Percentiles rank a stretch among this genome's conserved stretches.
phyloP scores from a whole-genome alignment of 2,888 invertebrate genomes.

The Dasypolia templi region DNA sequence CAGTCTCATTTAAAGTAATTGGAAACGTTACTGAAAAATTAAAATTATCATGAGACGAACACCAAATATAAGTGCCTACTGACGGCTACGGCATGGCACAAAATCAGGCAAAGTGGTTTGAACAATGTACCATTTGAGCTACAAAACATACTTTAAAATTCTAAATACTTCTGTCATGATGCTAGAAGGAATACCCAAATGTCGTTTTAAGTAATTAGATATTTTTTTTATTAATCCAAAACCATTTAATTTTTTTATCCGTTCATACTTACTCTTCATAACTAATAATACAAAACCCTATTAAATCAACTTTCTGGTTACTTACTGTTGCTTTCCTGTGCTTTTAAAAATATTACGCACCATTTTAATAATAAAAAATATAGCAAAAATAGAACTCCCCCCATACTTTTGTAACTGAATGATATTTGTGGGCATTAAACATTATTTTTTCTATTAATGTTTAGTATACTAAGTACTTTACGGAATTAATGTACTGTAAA shows the following conservation, averaged over 20 bases:
- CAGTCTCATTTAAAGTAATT: conserved; percentile 20
- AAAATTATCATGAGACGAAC: conserved; percentile 6
- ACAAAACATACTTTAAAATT: neutral
- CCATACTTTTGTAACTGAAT: conserved; percentile 44
- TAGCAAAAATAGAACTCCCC: conserved; percentile 12
- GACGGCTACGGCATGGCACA: too few species aligned
- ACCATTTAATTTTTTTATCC: neutral
- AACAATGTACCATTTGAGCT: neutral
- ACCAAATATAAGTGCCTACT: too few species aligned
- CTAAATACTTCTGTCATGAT: neutral
- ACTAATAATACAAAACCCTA: neutral
- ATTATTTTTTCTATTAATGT: neutral
- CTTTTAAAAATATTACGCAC: conserved; percentile 8
- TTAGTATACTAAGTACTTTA: neutral
- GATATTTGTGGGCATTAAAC: neutral
- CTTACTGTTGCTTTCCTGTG: conserved; percentile 39
- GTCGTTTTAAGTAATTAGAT: too few species aligned
- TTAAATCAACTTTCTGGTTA: neutral
- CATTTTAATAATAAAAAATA: conserved; percentile 42
- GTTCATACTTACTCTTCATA: too few species aligned
- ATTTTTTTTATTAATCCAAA: neutral
- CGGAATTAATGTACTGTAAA: conserved; percentile 35
- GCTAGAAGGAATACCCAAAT: too few species aligned
- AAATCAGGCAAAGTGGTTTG: too few species aligned
- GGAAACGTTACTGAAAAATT: conserved; percentile 32